A percentile compares a stretch with the other conserved stretches of the same genome.
phyloP scores from a whole-genome alignment of 2,113 vertebrate genomes.

The Apteryx mantelli region DNA sequence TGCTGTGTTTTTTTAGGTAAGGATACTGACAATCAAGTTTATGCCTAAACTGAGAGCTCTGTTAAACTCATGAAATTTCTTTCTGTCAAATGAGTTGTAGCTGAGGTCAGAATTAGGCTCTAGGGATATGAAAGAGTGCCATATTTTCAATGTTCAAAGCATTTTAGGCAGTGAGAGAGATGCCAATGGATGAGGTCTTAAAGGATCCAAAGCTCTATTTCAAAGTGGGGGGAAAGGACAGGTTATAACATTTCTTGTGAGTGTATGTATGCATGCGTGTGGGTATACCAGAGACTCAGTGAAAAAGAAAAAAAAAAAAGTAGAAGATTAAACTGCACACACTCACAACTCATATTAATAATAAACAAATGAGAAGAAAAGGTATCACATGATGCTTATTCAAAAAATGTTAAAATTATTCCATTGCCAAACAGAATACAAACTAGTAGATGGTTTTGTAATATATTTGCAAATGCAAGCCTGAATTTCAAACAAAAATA shows the following conservation, averaged over 20 bases:
- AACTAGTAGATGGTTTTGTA: not conserved
- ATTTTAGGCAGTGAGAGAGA: not conserved
- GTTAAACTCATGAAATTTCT: not conserved
- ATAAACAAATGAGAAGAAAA: not conserved
- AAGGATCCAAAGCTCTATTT: not conserved
- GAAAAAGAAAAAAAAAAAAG: not conserved
- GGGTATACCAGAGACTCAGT: not conserved
- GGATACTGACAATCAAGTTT: not conserved
- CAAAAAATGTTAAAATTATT: not conserved
- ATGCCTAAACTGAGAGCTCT: not conserved
- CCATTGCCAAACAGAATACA: not conserved
- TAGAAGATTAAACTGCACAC: not conserved
- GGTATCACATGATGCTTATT: not conserved
- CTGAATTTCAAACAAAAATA: not conserved
- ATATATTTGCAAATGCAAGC: not conserved
- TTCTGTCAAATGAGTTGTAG: not conserved
- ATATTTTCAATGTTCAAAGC: not conserved
- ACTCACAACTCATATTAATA: not conserved
- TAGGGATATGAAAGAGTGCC: not conserved
- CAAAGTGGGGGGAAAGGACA: not conserved
- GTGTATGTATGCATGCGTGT: accelerated
- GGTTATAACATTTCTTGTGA: not conserved
- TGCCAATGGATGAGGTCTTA: not conserved
- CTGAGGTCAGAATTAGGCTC: not conserved
- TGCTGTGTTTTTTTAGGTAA: not conserved